Base-by-base conservation (phyloP, 1,140 invertebrate genomes). In the Choristoneura fumiferana region DNA sequence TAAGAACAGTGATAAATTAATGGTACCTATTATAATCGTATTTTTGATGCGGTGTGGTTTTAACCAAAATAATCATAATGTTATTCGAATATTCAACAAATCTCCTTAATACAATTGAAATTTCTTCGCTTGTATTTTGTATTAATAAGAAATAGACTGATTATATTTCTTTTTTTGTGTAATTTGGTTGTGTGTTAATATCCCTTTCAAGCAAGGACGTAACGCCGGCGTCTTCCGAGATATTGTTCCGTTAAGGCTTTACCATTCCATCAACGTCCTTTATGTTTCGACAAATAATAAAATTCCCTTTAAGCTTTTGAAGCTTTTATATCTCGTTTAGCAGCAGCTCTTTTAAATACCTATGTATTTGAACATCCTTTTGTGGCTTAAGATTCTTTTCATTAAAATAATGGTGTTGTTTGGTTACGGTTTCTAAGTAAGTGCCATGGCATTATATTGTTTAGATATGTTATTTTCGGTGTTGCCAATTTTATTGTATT, bases 201-300 rank as follows among this genome's bases (percentile, higher is more conserved):
- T 49, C 18, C 43, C 29, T 49, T 49, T 13, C 10, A 29, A 49
- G 43, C 22, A 12, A 29, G 43, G 12, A 49, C 43, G 18, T 49
- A 49, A 49, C 43, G 43, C 43, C 43, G 43, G 43, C 43, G 43
- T 49, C 43, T 33, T 12, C 43, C 43, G 18, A 49, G 43, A 49
- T 18, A 49, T 29, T 49, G 43, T 49, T 49, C 43, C 43, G 43
- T 17, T 18, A 1, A 49, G 22, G 43, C n/a, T 49, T 22, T 49
- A 49, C 43, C 43, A 49, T 22, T 49, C 8, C 43, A 45, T 22
- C 18, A 49, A 17, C 43, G 43, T n/a, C 43, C 43, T 49, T 49
- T 49, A 49, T 49, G 43, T 12, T 22, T 29, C 43, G 18, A 49
- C 18, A 33, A 29, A 49, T 49, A 49, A 49, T 49, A 33, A 49